Conservation (phyloP, 2,113 vertebrate species). For the Dasyurus viverrinus region DNA sequence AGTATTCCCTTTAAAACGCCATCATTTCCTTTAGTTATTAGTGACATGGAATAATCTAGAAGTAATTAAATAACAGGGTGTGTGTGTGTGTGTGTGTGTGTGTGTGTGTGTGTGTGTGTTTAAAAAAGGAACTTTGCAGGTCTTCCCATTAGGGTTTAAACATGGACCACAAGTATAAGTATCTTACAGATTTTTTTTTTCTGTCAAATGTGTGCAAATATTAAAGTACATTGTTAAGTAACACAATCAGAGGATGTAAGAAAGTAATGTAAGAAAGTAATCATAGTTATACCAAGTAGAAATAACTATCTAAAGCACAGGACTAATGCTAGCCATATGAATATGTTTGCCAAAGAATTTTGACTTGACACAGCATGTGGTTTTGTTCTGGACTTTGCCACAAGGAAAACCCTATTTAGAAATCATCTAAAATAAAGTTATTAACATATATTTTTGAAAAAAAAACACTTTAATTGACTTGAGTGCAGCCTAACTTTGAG, state of each 20-base stretch:
- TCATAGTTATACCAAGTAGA: background rate
- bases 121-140: background rate
- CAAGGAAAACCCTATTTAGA: slow-evolving; percentile 44
- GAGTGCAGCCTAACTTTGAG: background rate
- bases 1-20: background rate
- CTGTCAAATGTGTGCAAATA: background rate
- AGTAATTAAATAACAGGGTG: background rate
- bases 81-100: background rate
- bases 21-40: slow-evolving; percentile 35
- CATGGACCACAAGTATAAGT: slow-evolving; percentile 14
- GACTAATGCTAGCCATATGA: slow-evolving; percentile 40
- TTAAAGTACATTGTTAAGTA: background rate
- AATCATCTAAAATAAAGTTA: background rate
- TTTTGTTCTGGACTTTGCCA: slow-evolving; percentile 45
- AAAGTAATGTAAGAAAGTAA: background rate
- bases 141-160: slow-evolving; percentile 7
- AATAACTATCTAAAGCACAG: slow-evolving; percentile 36
- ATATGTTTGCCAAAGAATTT: slow-evolving; percentile 38
- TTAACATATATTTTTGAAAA: background rate
- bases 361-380: slow-evolving; percentile 9
- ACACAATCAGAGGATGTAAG: slow-evolving; percentile 34
- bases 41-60: slow-evolving; percentile 37
- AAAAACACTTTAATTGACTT: slow-evolving; percentile 48
- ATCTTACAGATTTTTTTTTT: slow-evolving; percentile 7
- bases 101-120: background rate